phyloP scores from a whole-genome alignment of 2,113 vertebrate genomes.

The Perca flavescens region DNA sequence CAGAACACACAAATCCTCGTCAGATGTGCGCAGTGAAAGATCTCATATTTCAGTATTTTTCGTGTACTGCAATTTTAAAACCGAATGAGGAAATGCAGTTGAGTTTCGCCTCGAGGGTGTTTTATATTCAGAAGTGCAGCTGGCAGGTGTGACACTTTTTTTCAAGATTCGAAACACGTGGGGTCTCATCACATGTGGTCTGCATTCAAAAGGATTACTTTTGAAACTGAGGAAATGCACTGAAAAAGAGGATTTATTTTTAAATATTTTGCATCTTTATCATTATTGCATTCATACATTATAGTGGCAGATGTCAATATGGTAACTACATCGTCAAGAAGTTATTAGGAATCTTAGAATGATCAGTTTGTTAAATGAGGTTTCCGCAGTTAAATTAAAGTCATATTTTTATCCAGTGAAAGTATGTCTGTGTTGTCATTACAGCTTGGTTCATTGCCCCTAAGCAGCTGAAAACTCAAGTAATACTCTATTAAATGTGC shows the following conservation, averaged over 20 bases:
- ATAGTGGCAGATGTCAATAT: background rate
- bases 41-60: background rate
- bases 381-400: background rate
- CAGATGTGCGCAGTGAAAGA: background rate
- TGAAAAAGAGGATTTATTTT: background rate
- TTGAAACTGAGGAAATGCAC: background rate
- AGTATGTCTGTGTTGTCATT: no score
- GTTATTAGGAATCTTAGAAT: background rate
- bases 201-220: background rate
- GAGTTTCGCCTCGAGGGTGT: background rate
- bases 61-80: background rate
- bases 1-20: background rate
- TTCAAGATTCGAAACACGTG: background rate
- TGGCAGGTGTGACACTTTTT: conserved; percentile 20
- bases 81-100: conserved; percentile 47
- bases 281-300: background rate
- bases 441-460: background rate
- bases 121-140: conserved; percentile 27
- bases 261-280: no score
- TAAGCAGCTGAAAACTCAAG: background rate
- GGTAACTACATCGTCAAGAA: background rate
- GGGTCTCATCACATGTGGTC: background rate
- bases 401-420: no score
- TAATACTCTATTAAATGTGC: background rate
- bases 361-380: background rate